Evolutionary conservation across 37 sponge, comb jelly and placozoan genomes (phyloP).

Genomic region (Axinella damicornis): DNA sequence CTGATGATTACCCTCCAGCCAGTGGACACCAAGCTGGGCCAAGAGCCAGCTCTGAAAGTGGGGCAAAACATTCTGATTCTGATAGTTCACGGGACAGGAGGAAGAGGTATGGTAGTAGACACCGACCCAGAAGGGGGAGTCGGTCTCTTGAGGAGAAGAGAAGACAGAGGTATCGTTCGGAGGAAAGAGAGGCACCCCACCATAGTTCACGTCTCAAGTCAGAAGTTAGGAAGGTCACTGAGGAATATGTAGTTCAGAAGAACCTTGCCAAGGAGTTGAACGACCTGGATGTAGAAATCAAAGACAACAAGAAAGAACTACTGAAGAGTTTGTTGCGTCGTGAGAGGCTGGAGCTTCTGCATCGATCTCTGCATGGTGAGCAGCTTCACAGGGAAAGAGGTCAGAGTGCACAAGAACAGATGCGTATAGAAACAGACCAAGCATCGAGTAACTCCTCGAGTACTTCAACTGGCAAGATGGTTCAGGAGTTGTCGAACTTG

Average conservation of each 20-base stretch:
- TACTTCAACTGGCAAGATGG: neutral
- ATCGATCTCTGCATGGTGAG: neutral
- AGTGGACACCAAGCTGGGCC: neutral
- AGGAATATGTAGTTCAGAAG: neutral
- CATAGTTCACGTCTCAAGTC: neutral
- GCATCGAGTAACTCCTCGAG: neutral
- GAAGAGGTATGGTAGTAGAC: neutral
- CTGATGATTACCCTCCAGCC: neutral
- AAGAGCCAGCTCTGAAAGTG: neutral
- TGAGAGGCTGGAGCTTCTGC: slow-evolving; percentile 55
- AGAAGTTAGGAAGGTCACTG: neutral
- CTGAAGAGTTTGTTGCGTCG: slow-evolving; percentile 37
- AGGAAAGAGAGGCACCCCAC: neutral
- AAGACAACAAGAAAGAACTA: slow-evolving; percentile 25
- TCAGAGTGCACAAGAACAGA: no score
- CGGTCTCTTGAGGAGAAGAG: neutral
- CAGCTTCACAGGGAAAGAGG: no score
- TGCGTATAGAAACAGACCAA: no score
- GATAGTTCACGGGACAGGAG: neutral
- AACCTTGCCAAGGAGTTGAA: slow-evolving; percentile 22
- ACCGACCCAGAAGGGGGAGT: no score
- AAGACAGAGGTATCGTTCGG: neutral
- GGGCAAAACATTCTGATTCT: neutral
- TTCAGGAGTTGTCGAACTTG: slow-evolving; percentile 1
- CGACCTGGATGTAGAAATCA: slow-evolving; percentile 25